Percentiles rank a stretch among this genome's conserved stretches.
Evolutionary conservation across 1,140 invertebrate genomes (phyloP).

Genomic region (Diorhabda carinulata): DNA sequence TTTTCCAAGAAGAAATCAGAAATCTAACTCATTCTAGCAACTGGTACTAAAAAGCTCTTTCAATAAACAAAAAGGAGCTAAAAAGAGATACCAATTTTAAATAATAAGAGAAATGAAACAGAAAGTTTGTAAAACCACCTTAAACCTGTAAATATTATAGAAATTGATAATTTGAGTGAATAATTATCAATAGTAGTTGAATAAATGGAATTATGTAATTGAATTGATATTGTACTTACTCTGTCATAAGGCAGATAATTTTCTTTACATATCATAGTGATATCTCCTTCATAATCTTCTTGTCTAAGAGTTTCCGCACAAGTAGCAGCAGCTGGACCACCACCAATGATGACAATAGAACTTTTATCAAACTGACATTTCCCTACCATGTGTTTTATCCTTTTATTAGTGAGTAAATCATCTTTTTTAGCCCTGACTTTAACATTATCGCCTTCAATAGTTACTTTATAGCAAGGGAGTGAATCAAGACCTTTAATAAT

Average conservation of each 20-base stretch:
- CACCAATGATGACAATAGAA: conserved; percentile 74
- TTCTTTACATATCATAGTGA: conserved; percentile 78
- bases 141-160: no score
- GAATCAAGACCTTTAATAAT: conserved; percentile 78
- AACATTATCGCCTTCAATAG: conserved; percentile 61
- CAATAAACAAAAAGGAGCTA: no score
- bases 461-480: conserved; percentile 74
- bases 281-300: conserved; percentile 73
- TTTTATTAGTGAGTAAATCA: conserved; percentile 59
- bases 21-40: no score
- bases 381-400: conserved; percentile 59
- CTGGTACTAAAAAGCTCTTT: no score
- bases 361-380: conserved; percentile 50
- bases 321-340: conserved; percentile 75
- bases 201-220: background rate
- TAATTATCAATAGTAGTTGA: background rate
- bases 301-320: conserved; percentile 85
- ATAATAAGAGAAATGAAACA: no score
- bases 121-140: no score
- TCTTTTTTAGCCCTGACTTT: conserved; percentile 62
- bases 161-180: no score
- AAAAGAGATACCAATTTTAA: no score
- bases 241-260: conserved; percentile 79
- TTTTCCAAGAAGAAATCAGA: no score
- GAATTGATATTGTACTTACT: conserved; percentile 52